Conservation (phyloP, 2,797 vertebrate species). For the Rhabdomys pumilio region DNA sequence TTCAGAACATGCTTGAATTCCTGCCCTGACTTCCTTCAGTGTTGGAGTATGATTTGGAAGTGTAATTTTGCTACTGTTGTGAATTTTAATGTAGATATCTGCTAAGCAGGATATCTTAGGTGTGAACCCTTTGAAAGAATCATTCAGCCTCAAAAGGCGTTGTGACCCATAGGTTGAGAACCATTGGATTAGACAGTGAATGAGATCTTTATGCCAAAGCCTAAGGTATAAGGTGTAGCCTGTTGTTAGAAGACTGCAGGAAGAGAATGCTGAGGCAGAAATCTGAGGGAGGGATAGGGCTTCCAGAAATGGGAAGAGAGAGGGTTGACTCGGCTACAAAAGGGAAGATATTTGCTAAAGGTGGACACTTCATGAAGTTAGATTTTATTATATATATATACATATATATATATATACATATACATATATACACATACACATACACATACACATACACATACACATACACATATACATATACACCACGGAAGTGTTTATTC, state of each 20-base stretch:
- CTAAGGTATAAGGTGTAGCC: not conserved
- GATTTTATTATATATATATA: constrained; percentile 10
- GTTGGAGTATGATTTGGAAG: too few relatives aligned
- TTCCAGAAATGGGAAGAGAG: not conserved
- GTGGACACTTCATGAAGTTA: not conserved
- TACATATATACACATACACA: too few relatives aligned
- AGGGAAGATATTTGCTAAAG: not conserved
- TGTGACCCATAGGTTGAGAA: not conserved
- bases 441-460: too few relatives aligned
- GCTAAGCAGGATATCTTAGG: not conserved
- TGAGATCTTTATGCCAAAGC: not conserved
- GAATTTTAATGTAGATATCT: not conserved
- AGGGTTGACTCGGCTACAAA: not conserved
- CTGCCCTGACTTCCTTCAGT: too few relatives aligned
- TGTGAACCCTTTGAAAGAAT: not conserved
- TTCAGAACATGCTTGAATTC: too few relatives aligned
- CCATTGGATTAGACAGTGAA: not conserved
- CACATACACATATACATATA: not conserved
- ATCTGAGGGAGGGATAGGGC: not conserved
- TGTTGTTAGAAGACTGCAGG: not conserved
- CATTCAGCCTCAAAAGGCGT: not conserved
- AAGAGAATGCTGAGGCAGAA: not conserved
- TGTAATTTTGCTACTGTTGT: not conserved
- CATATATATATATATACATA: not conserved
- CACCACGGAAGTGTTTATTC: constrained; percentile 11